Evolutionary conservation across 2,797 vertebrate species (phyloP), one percentile per base, ranked within the genome.

Genomic region (Myotis planiceps): DNA sequence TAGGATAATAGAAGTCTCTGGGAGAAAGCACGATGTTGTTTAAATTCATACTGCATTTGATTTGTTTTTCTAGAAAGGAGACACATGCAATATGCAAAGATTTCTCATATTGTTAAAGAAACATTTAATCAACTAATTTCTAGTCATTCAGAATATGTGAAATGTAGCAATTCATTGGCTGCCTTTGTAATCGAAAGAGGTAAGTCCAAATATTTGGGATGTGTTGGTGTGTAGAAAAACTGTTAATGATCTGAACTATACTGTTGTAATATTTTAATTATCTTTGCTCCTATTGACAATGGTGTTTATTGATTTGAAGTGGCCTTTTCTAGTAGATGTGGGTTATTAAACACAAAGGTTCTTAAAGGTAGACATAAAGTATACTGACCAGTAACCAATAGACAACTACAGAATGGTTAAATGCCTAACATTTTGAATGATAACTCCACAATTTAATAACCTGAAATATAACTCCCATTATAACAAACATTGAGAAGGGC

Each of bases 101-200:
- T 99, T 92, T 98, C 98, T 1, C 92, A 95, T 0, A 98, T 96
- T 0, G 98, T 99, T 87, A 98, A 97, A 94, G 98, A 99, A 90
- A 98, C 98, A 32, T 99, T 99, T 92, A 97, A 71, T 76, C 98
- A 97, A 78, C 98, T 99, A 97, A 98, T 99, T 97, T 76, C 96
- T 66, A 97, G 93, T 34, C 97, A 99, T 90, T 98, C 99, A 0
- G 98, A 99, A 95, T 99, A 99, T 97, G 98, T 97, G 14, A 97
- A 97, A 68, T 99, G 99, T 97, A 98, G 98, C 14, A 98, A 97
- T 97, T 99, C 99, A 42, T 94, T 99, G 68, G 99, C 99, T 96
- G 99, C 99, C 16, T 99, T 99, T 98, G 98, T 99, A 96, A 92
- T 99, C 95, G 99, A 99, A 97, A 99, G 98, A 94, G 97, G 99